Conservation (phyloP, 1,140 invertebrate genomes). For the Zaprionus africanus region DNA sequence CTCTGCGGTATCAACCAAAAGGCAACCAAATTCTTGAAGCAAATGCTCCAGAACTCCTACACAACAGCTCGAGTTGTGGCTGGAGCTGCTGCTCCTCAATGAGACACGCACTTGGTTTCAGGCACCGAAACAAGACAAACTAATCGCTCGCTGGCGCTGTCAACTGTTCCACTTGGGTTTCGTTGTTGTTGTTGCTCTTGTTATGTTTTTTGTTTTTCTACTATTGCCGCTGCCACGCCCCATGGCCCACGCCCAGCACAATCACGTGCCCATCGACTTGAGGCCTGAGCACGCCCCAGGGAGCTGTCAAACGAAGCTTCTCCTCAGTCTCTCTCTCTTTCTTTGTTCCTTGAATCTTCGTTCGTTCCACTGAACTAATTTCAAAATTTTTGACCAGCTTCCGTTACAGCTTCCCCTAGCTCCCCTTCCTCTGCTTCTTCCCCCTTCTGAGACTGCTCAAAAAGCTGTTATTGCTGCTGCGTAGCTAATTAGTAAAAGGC, state of each 20-base stretch:
- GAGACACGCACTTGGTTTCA: conserved; percentile 21
- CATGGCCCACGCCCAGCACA: conserved; percentile 45
- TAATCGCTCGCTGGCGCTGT: conserved; percentile 53
- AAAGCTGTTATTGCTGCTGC: conserved; percentile 39
- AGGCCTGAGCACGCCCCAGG: conserved; percentile 77
- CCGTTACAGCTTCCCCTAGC: not conserved
- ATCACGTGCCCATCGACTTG: conserved; percentile 78
- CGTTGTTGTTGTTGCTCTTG: conserved; percentile 32
- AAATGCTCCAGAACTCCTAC: not conserved
- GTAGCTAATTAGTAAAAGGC: conserved; percentile 51
- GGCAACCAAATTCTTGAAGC: conserved; percentile 20
- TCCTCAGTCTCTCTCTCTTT: conserved; percentile 1
- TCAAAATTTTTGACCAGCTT: conserved; percentile 65
- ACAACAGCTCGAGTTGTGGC: not conserved
- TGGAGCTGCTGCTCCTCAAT: not conserved
- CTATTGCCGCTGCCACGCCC: conserved; percentile 48
- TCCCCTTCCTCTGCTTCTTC: not conserved
- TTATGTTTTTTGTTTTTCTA: conserved; percentile 5
- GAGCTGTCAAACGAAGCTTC: conserved; percentile 72
- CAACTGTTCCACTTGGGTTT: conserved; percentile 59
- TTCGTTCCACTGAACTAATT: conserved; percentile 58
- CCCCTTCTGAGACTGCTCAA: conserved; percentile 3
- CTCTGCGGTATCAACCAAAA: conserved; percentile 3
- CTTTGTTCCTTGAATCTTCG: not conserved
- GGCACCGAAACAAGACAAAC: conserved; percentile 20